These are phyloP conservation scores for Odocoileus virginianus DNA, from an alignment of 2,113 vertebrate genomes.

Conservation along the genomic window DNA sequence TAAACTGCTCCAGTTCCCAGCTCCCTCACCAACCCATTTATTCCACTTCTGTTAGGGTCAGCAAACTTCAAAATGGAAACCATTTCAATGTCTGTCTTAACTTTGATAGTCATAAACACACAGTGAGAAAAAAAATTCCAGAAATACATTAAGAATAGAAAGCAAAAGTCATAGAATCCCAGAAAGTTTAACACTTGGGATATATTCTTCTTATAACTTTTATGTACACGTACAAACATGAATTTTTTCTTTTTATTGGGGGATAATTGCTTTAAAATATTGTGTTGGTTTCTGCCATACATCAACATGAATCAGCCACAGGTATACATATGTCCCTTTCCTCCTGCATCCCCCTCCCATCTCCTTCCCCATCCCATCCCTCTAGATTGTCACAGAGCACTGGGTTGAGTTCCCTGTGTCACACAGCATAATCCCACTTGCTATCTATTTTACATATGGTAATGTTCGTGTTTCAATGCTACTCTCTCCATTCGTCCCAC, in stretches of 20 bases:
- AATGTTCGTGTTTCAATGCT: not conserved
- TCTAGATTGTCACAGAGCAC: not conserved
- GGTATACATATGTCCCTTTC: not conserved
- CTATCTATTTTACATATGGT: not conserved
- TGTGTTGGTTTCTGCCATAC: not conserved
- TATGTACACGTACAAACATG: not conserved
- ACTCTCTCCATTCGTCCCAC: not conserved
- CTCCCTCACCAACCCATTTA: not conserved
- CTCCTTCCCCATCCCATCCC: not conserved
- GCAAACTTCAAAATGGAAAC: slow-evolving; percentile 1
- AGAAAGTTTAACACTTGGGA: not conserved
- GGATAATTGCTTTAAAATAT: not conserved
- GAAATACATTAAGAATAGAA: not conserved
- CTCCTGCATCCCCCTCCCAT: not conserved
- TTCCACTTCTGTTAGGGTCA: not conserved
- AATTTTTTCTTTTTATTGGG: not conserved
- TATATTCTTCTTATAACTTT: not conserved
- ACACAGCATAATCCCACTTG: not conserved
- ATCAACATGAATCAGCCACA: not conserved
- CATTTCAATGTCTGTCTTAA: slow-evolving; percentile 29
- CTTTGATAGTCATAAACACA: not conserved
- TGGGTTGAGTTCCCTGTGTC: not conserved
- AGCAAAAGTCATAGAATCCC: not conserved
- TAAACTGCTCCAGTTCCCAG: not conserved
- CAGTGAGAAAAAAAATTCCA: not conserved